phyloP scores from a whole-genome alignment of 2,113 vertebrate genomes.

The Columbina picui region DNA sequence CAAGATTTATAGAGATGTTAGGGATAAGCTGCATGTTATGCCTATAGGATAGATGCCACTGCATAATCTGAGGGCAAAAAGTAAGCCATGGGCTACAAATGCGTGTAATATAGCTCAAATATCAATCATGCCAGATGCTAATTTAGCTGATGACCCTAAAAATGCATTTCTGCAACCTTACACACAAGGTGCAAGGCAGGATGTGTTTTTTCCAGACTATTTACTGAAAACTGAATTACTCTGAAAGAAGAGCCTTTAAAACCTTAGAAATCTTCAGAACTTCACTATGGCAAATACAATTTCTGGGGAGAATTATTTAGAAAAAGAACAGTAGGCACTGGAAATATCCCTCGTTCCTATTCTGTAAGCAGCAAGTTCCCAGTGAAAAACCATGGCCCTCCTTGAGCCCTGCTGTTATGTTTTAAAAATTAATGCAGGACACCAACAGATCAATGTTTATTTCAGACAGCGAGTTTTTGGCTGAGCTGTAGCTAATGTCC shows the following conservation, averaged over 20 bases:
- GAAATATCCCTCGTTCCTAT: background rate
- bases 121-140: background rate
- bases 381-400: background rate
- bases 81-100: background rate
- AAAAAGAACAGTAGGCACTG: background rate
- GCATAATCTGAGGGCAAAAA: background rate
- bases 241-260: background rate
- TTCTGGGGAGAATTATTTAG: background rate
- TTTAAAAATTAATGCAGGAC: constrained; percentile 11
- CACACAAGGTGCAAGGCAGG: background rate
- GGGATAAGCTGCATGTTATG: background rate
- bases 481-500: background rate
- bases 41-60: background rate
- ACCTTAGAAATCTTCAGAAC: background rate
- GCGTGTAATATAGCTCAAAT: background rate
- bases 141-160: constrained; percentile 8
- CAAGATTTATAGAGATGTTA: background rate
- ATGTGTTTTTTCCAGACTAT: background rate
- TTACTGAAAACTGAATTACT: background rate
- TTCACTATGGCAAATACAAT: background rate
- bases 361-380: background rate
- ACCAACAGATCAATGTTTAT: constrained; percentile 2
- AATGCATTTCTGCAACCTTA: background rate
- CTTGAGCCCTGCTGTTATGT: constrained; percentile 41
- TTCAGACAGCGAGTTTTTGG: background rate